These are phyloP conservation scores for Noctua pronuba DNA, from an alignment of 2,888 invertebrate species.

Conservation along the genomic window DNA sequence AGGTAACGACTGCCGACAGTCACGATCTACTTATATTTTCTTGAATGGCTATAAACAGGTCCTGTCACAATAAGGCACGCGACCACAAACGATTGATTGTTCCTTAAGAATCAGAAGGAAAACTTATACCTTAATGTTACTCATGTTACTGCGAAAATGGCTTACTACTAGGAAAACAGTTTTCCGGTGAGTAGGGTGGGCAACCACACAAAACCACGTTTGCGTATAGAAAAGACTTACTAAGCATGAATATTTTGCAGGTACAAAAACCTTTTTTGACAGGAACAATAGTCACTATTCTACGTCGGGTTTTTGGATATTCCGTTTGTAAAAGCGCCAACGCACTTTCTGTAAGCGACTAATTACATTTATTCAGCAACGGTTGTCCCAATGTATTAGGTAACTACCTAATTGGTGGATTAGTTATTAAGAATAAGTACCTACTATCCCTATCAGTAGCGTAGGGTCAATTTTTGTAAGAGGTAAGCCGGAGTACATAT, in stretches of 20 bases:
- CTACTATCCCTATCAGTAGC: no score
- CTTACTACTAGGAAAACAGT: constrained; percentile 12
- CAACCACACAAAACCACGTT: background rate
- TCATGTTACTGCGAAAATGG: constrained; percentile 8
- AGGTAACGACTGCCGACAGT: constrained; percentile 25
- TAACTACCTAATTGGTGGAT: background rate
- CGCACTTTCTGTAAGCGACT: no score
- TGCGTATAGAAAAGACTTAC: background rate
- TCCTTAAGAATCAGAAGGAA: constrained; percentile 19
- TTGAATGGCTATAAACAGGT: constrained; percentile 37
- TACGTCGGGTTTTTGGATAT: background rate
- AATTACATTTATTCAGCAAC: no score
- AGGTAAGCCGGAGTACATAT: no score
- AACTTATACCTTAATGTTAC: constrained; percentile 21
- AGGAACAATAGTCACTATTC: background rate
- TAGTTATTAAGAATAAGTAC: background rate
- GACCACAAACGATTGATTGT: constrained; percentile 38
- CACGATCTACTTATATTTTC: constrained; percentile 51
- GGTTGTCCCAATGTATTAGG: background rate
- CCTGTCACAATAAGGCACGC: constrained; percentile 29
- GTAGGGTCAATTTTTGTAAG: no score
- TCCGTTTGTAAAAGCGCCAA: background rate
- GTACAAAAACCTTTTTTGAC: background rate
- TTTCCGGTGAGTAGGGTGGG: background rate
- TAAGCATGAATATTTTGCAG: background rate